Evolutionary conservation across 2,888 invertebrate genomes (phyloP).

Genomic region (Selenia dentaria): DNA sequence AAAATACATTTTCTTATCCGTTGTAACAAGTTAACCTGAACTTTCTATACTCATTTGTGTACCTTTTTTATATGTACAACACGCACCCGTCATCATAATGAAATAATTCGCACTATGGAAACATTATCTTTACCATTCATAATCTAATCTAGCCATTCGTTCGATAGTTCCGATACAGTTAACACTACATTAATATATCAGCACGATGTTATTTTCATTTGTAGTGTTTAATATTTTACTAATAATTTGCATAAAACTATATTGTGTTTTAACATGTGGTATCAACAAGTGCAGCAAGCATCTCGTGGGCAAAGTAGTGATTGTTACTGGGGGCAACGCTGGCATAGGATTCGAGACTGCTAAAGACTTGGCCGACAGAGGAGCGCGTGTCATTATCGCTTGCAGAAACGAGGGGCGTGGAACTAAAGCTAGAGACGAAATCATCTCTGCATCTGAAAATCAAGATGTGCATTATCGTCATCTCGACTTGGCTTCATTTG

Average conservation of each 20-base stretch:
- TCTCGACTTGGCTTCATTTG: conserved; percentile 79
- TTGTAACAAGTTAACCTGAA: too few relatives aligned
- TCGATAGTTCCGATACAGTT: background rate
- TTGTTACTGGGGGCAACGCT: conserved; percentile 93
- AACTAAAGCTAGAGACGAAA: conserved; percentile 70
- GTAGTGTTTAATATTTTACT: conserved; percentile 35
- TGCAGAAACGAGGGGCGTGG: conserved; percentile 89
- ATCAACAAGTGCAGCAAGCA: conserved; percentile 56
- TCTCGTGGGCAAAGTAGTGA: conserved; percentile 91
- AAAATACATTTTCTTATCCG: too few relatives aligned
- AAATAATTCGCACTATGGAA: too few relatives aligned
- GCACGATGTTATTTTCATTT: conserved; percentile 38
- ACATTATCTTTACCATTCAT: too few relatives aligned
- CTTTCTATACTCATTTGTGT: too few relatives aligned
- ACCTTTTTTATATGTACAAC: too few relatives aligned
- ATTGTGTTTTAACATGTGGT: conserved; percentile 51
- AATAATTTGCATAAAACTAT: conserved; percentile 35
- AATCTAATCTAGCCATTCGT: background rate
- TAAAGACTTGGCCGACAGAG: conserved; percentile 88
- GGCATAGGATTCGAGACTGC: conserved; percentile 93
- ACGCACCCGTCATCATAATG: too few relatives aligned
- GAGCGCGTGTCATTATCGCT: conserved; percentile 91
- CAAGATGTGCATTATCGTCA: conserved; percentile 60
- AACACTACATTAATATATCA: background rate
- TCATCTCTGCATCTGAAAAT: conserved; percentile 53